Conservation (phyloP, 2,797 vertebrate genomes). For the Setipinna tenuifilis region DNA sequence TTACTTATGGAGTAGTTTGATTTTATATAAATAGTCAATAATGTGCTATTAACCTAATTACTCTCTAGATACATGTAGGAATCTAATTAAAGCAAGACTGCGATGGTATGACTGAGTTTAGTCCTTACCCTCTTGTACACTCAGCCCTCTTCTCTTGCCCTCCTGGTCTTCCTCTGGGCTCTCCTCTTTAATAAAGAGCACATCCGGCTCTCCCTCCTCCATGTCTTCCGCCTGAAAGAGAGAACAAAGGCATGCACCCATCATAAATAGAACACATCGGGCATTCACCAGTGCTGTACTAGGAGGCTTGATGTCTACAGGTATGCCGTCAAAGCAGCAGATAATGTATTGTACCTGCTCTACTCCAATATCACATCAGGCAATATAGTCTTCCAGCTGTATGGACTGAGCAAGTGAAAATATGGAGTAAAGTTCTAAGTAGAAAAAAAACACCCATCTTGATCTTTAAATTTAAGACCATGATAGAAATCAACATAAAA, state of each 20-base stretch:
- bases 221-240: conserved; percentile 46
- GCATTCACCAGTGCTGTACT: neutral
- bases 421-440: neutral
- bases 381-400: neutral
- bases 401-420: neutral
- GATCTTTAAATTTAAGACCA: neutral
- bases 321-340: no score
- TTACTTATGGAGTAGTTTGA: no score
- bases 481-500: neutral
- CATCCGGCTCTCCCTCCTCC: conserved; percentile 65
- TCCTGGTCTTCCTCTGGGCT: conserved; percentile 55
- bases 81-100: neutral
- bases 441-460: no score
- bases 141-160: conserved; percentile 50
- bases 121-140: conserved; percentile 72
- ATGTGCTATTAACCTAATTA: neutral
- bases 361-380: neutral
- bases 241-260: conserved; percentile 26
- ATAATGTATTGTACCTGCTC: neutral
- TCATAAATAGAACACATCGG: neutral
- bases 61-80: neutral
- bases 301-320: no score
- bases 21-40: no score
- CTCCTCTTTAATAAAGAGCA: conserved; percentile 74
- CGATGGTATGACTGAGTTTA: neutral